Conservation (phyloP, 2,113 vertebrate species). For the Holacanthus passer region DNA sequence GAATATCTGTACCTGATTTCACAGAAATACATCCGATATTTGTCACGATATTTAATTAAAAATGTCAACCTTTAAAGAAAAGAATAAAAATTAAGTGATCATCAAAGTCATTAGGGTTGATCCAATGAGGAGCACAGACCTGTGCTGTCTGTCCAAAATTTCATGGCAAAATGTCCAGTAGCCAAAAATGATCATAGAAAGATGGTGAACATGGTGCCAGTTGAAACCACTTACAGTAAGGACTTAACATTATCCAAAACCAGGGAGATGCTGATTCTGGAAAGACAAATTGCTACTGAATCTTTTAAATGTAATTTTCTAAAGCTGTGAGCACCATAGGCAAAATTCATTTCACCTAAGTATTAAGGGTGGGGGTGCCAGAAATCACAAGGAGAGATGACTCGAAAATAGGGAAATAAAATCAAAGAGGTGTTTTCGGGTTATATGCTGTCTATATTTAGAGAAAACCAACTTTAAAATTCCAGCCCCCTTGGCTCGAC, state of each 20-base stretch:
- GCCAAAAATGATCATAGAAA: too few relatives aligned
- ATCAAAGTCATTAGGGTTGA: background rate
- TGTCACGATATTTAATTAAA: background rate
- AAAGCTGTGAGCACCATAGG: background rate
- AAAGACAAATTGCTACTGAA: background rate
- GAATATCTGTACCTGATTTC: background rate
- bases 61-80: background rate
- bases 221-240: background rate
- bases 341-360: background rate
- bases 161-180: background rate
- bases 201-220: background rate
- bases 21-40: background rate
- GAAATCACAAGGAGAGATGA: background rate
- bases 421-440: background rate
- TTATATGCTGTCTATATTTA: background rate
- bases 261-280: background rate
- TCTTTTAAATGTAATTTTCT: background rate
- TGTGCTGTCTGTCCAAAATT: background rate
- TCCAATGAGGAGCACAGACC: background rate
- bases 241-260: background rate
- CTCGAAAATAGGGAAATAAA: slow-evolving; percentile 3
- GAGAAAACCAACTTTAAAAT: background rate
- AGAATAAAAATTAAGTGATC: background rate
- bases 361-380: background rate
- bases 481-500: background rate